A percentile compares a stretch with the other conserved stretches of the same genome.
These are phyloP conservation scores for Pangasius macronema DNA, from an alignment of 2,797 vertebrate species.

Conservation along the genomic window DNA sequence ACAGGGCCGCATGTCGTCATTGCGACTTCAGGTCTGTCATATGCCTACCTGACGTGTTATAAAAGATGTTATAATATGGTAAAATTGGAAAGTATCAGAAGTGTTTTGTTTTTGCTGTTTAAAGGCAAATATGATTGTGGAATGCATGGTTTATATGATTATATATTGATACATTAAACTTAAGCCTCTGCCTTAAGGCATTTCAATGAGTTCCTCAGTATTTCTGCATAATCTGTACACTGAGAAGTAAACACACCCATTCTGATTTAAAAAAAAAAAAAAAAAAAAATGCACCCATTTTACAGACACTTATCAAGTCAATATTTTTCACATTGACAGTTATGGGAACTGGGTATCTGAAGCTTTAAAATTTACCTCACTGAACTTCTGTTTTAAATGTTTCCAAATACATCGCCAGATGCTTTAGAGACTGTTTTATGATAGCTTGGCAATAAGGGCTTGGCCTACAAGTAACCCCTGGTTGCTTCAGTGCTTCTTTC, in stretches of 20 bases:
- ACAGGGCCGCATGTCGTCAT: slow-evolving; percentile 94
- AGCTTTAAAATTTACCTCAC: not conserved
- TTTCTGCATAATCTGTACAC: not conserved
- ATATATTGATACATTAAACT: not conserved
- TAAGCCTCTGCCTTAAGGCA: too few relatives aligned
- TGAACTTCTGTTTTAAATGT: not conserved
- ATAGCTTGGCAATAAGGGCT: not conserved
- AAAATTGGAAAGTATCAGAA: not conserved
- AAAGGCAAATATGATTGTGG: not conserved
- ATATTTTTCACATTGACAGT: not conserved
- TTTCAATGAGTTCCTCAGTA: not conserved
- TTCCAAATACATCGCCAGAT: not conserved
- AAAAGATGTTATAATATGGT: not conserved
- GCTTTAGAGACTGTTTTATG: not conserved
- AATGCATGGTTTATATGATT: not conserved
- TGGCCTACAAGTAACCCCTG: not conserved
- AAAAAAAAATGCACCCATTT: not conserved
- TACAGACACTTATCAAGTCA: not conserved
- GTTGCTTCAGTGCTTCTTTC: not conserved
- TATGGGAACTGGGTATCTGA: not conserved
- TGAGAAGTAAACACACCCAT: not conserved
- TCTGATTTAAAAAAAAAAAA: too few relatives aligned
- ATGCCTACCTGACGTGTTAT: not conserved
- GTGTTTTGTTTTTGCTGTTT: not conserved
- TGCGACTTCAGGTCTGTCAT: slow-evolving; percentile 84